Evolutionary conservation across 2,797 vertebrate species (phyloP).

Genomic region (Eulemur albifrons): DNA sequence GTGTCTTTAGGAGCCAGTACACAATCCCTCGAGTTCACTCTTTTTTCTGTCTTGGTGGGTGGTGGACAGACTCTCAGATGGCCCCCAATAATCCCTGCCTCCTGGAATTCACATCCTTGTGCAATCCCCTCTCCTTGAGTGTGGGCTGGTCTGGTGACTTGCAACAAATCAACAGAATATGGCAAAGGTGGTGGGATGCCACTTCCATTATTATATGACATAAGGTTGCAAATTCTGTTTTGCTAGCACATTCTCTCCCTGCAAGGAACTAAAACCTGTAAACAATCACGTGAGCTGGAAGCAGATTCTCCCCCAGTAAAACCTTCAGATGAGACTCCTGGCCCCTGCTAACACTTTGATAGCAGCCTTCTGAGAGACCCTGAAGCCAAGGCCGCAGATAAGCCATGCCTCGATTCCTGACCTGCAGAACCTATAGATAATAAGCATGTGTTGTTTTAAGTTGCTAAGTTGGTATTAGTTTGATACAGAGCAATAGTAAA

Average conservation of each 20-base stretch:
- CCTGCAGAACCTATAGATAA: not conserved
- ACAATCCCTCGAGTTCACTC: not conserved
- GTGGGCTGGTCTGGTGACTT: not conserved
- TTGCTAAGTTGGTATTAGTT: not conserved
- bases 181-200: not conserved
- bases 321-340: not conserved
- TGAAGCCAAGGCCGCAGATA: not conserved
- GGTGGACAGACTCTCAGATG: not conserved
- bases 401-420: not conserved
- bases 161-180: not conserved
- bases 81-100: too few relatives aligned
- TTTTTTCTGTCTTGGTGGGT: not conserved
- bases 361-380: not conserved
- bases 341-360: not conserved
- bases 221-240: not conserved
- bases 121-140: not conserved
- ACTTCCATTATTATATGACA: not conserved
- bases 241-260: not conserved
- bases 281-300: not conserved
- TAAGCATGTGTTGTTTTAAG: not conserved
- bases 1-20: not conserved
- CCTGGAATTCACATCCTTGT: not conserved
- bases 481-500: not conserved
- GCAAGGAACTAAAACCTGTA: not conserved
- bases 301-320: not conserved